Percentiles rank a stretch among this genome's conserved stretches.
phyloP scores from a whole-genome alignment of 1,140 invertebrate species.

The Formica exsecta region DNA sequence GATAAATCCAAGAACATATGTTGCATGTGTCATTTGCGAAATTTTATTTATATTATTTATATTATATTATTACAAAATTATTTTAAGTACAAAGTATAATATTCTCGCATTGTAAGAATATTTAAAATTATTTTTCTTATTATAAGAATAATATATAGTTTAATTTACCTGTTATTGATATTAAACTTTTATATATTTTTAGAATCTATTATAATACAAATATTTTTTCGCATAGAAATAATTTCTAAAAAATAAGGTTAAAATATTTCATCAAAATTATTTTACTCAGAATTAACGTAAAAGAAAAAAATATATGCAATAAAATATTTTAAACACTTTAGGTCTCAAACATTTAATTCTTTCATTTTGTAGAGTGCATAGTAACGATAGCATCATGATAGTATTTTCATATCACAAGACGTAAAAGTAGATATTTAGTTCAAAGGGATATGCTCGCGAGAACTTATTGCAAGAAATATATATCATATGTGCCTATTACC shows the following conservation, averaged over 20 bases:
- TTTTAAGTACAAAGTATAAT: neutral
- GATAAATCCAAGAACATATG: slow-evolving; percentile 32
- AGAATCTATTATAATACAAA: neutral
- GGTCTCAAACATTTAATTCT: neutral
- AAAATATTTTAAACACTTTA: neutral
- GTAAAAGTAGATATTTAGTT: slow-evolving; percentile 14
- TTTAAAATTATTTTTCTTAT: neutral
- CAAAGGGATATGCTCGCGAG: neutral
- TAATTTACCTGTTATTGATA: neutral
- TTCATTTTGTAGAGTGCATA: neutral
- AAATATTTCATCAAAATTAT: slow-evolving; percentile 13
- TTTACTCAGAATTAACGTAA: neutral
- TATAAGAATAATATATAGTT: neutral
- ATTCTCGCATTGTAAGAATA: neutral
- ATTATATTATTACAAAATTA: neutral
- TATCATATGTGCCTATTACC: slow-evolving; percentile 12
- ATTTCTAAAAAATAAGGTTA: neutral
- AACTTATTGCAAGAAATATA: neutral
- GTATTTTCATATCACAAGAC: neutral
- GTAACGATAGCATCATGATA: neutral
- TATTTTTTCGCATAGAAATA: neutral
- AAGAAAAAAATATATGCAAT: neutral
- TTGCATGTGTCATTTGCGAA: neutral
- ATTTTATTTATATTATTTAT: neutral
- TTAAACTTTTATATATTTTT: neutral